Conservation (phyloP, 2,888 invertebrate genomes). For the Caenorhabditis wallacei region DNA sequence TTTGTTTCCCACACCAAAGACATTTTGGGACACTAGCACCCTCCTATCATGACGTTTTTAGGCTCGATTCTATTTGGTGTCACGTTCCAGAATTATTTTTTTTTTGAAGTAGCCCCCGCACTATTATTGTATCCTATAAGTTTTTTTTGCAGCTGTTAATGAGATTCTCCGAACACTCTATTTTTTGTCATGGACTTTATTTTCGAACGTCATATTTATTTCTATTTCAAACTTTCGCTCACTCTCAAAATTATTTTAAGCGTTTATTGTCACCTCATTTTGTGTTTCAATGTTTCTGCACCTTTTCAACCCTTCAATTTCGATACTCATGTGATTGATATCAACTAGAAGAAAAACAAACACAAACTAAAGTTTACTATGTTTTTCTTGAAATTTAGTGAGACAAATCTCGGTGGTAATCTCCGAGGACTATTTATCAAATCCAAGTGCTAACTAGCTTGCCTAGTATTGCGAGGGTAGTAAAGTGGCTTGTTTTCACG, state of each 20-base stretch:
- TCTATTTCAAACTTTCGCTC: neutral
- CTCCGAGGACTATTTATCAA: slow-evolving; percentile 59
- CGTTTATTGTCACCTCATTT: neutral
- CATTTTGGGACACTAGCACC: slow-evolving; percentile 29
- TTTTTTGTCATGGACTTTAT: neutral
- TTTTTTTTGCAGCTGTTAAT: slow-evolving; percentile 1
- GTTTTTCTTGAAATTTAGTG: slow-evolving; percentile 11
- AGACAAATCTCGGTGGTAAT: neutral
- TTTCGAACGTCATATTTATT: neutral
- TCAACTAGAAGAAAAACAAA: neutral
- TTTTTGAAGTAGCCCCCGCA: slow-evolving; percentile 17
- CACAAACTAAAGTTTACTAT: neutral
- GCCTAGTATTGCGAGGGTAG: neutral
- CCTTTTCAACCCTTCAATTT: slow-evolving; percentile 6
- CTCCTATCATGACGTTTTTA: slow-evolving; percentile 52
- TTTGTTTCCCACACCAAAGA: slow-evolving; percentile 59
- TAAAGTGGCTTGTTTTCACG: neutral
- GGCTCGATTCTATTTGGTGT: slow-evolving; percentile 28
- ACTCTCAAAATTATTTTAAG: too few species aligned
- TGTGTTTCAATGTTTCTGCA: too few species aligned
- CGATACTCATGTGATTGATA: slow-evolving; percentile 4
- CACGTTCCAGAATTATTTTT: slow-evolving; percentile 20
- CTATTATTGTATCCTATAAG: neutral
- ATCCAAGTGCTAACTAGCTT: slow-evolving; percentile 46
- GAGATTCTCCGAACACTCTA: neutral